Evolutionary conservation across 2,797 vertebrate genomes (phyloP).

Genomic region (Furcifer pardalis): DNA sequence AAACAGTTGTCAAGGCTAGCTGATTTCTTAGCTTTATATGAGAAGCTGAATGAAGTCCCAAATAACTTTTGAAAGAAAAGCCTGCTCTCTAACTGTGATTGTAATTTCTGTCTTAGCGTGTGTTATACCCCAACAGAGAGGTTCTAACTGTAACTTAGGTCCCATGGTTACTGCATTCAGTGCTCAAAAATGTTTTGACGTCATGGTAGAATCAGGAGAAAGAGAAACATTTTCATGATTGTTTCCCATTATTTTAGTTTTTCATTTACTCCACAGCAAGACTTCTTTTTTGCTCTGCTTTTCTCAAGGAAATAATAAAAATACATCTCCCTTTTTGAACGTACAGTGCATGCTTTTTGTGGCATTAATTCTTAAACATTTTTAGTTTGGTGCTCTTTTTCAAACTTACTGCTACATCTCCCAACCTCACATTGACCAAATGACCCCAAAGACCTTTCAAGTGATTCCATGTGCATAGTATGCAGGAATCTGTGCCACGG

Average conservation of each 20-base stretch:
- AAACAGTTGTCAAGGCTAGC: background rate
- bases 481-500: background rate
- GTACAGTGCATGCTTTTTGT: constrained; percentile 20
- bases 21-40: background rate
- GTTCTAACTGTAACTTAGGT: background rate
- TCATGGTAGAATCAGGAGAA: background rate
- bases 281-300: constrained; percentile 1
- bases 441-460: background rate
- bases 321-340: constrained; percentile 45
- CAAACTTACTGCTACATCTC: background rate
- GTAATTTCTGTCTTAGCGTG: background rate
- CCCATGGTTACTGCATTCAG: background rate
- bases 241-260: constrained; percentile 5
- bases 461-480: too few species aligned
- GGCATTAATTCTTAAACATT: background rate
- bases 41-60: background rate
- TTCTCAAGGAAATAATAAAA: constrained; percentile 27
- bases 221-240: background rate
- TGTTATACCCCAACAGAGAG: background rate
- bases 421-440: background rate
- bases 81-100: background rate
- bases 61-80: constrained; percentile 4
- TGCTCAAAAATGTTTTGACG: background rate
- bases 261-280: background rate
- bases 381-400: background rate